A percentile compares a stretch with the other conserved stretches of the same genome.
These are phyloP conservation scores for Aleiodes alternator DNA, from an alignment of 2,888 invertebrate genomes.

Conservation along the genomic window DNA sequence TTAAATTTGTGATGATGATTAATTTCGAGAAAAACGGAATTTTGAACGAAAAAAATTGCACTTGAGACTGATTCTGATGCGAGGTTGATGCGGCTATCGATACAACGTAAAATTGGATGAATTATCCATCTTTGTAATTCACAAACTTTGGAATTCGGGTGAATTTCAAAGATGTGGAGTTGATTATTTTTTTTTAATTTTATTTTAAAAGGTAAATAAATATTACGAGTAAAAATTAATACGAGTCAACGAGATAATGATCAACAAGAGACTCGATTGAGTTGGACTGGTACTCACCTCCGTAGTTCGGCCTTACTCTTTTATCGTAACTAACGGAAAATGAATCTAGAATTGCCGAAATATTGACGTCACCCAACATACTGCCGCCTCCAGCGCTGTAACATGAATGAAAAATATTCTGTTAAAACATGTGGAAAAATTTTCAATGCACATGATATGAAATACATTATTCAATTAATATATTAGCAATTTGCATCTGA, in stretches of 20 bases:
- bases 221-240: not conserved
- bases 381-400: constrained; percentile 85
- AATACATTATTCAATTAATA: no score
- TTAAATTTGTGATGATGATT: no score
- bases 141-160: not conserved
- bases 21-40: not conserved
- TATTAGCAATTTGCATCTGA: no score
- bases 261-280: constrained; percentile 17
- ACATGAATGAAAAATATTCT: constrained; percentile 61
- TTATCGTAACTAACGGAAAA: constrained; percentile 98
- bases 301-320: constrained; percentile 99
- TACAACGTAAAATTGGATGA: constrained; percentile 26
- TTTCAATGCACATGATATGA: not conserved
- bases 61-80: constrained; percentile 31
- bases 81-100: constrained; percentile 35
- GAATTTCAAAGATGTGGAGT: constrained; percentile 23
- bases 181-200: not conserved
- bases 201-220: not conserved
- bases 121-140: constrained; percentile 26
- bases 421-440: constrained; percentile 8
- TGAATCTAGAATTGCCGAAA: constrained; percentile 95
- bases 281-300: constrained; percentile 83
- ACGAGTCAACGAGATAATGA: not conserved
- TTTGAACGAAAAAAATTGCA: constrained; percentile 27
- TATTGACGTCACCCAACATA: constrained; percentile 95